Conservation (phyloP, 2,113 vertebrate genomes). For the Paramisgurnus dabryanus region DNA sequence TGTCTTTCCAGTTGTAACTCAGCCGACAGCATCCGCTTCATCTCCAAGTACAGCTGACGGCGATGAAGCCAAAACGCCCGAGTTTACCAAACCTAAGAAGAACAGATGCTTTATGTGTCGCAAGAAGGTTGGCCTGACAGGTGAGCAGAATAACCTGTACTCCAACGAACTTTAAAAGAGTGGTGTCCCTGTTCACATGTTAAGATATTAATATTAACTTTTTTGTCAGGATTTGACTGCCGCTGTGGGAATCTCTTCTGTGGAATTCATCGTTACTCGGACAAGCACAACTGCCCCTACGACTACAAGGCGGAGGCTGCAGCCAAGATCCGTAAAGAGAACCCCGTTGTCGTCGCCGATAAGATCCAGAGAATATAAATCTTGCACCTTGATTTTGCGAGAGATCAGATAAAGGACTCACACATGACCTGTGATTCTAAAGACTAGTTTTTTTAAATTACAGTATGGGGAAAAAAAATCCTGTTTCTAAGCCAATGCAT, state of each 20-base stretch:
- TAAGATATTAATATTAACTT: not conserved
- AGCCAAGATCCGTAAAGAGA: constrained; percentile 87
- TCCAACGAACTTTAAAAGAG: too few species aligned
- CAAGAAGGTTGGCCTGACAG: constrained; percentile 87
- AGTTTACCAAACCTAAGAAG: constrained; percentile 78
- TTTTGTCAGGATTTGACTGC: constrained; percentile 80
- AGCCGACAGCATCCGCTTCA: constrained; percentile 57
- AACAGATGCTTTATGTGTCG: constrained; percentile 85
- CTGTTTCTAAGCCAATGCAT: constrained; percentile 58
- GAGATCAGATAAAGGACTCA: constrained; percentile 57
- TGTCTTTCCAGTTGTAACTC: constrained; percentile 62
- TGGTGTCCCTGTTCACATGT: not conserved
- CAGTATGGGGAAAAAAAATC: constrained; percentile 33
- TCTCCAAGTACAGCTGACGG: constrained; percentile 59
- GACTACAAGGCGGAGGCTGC: constrained; percentile 87
- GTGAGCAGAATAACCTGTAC: constrained; percentile 59
- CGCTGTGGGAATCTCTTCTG: constrained; percentile 90
- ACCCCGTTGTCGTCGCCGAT: constrained; percentile 83
- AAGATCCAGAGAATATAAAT: constrained; percentile 90
- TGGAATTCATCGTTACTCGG: constrained; percentile 85
- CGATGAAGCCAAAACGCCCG: constrained; percentile 66
- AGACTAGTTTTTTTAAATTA: constrained; percentile 55
- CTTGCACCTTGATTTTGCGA: constrained; percentile 45
- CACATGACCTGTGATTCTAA: constrained; percentile 57
- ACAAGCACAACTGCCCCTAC: constrained; percentile 86